These are phyloP conservation scores for Trachymyrmex cornetzi DNA, from an alignment of 1,140 invertebrate species.

Conservation along the genomic window DNA sequence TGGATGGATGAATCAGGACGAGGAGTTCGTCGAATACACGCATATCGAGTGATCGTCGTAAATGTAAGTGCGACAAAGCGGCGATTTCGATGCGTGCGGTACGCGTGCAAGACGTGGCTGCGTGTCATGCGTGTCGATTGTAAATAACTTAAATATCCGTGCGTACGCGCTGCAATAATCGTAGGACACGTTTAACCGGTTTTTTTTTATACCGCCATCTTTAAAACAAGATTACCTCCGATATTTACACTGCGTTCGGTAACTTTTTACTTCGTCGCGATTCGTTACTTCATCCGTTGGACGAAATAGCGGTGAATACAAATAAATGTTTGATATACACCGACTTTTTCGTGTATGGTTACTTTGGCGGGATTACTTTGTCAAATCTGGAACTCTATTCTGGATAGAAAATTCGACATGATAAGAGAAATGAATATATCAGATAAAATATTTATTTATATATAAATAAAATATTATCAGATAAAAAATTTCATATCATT, in stretches of 20 bases:
- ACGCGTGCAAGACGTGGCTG: not conserved
- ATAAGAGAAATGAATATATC: not conserved
- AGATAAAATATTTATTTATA: conserved; percentile 16
- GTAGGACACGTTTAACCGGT: not conserved
- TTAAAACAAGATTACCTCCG: not conserved
- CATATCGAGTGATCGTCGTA: not conserved
- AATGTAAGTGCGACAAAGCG: not conserved
- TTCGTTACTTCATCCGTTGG: not conserved
- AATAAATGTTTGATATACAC: not conserved
- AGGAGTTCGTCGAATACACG: not conserved
- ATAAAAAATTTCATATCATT: conserved; percentile 1
- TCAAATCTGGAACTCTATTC: not conserved
- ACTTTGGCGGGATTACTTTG: not conserved
- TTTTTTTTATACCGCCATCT: not conserved
- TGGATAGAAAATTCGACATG: not conserved
- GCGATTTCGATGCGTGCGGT: not conserved
- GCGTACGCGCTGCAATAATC: not conserved
- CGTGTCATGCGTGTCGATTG: not conserved
- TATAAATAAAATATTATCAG: not conserved
- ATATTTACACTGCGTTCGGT: conserved; percentile 4
- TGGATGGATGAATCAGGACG: conserved; percentile 23
- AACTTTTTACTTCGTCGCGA: conserved; percentile 4
- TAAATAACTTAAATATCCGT: conserved; percentile 12
- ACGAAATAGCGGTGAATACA: conserved; percentile 19
- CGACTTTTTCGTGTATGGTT: not conserved